A percentile compares a stretch with the other conserved stretches of the same genome.
These are phyloP conservation scores for Magallana nippona DNA, from an alignment of 2,888 invertebrate genomes.

Conservation along the genomic window DNA sequence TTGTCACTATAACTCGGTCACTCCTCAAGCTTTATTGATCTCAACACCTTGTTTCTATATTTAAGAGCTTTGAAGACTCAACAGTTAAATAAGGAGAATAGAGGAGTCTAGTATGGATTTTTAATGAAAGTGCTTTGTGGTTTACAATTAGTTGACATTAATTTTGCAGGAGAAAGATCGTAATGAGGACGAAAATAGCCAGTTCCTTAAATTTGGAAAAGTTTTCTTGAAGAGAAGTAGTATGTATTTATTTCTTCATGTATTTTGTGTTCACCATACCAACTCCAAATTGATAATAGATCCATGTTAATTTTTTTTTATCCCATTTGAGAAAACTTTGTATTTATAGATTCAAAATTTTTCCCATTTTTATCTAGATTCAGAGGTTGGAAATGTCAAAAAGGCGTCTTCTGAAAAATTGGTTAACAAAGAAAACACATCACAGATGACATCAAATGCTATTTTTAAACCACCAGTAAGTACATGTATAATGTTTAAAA, in stretches of 20 bases:
- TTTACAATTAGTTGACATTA: neutral
- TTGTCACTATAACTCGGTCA: too few relatives aligned
- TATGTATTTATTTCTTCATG: constrained; percentile 42
- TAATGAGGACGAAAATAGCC: constrained; percentile 62
- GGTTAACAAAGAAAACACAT: neutral
- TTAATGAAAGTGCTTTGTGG: neutral
- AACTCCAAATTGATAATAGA: neutral
- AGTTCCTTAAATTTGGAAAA: constrained; percentile 71
- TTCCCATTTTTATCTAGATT: neutral
- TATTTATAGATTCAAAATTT: too few relatives aligned
- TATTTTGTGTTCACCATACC: neutral
- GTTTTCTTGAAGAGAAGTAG: constrained; percentile 69
- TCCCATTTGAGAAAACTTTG: too few relatives aligned
- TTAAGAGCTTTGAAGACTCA: neutral
- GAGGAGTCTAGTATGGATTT: too few relatives aligned
- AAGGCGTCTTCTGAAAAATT: neutral
- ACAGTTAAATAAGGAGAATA: neutral
- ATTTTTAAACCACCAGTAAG: constrained; percentile 1
- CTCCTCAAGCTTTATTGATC: neutral
- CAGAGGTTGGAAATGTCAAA: constrained; percentile 25
- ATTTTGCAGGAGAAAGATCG: constrained; percentile 60
- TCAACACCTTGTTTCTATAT: neutral
- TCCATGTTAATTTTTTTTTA: too few relatives aligned
- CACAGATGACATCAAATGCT: constrained; percentile 5
- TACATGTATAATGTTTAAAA: too few relatives aligned